A percentile compares a stretch with the other conserved stretches of the same genome.
phyloP scores from a whole-genome alignment of 2,113 vertebrate species.

The Bubo bubo region DNA sequence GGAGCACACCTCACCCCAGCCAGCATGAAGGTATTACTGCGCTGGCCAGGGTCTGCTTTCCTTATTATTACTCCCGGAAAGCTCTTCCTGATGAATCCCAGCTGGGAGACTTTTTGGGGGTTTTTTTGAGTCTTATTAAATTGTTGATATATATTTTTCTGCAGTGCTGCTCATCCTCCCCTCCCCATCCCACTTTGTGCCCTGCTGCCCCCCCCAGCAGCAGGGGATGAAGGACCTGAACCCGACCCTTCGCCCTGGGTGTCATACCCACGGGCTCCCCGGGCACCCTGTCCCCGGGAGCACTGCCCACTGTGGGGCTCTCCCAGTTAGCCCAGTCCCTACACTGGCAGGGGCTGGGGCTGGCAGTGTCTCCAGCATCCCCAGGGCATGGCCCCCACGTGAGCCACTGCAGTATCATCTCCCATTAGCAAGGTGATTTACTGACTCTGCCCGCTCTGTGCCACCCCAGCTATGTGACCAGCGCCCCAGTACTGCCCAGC shows the following conservation, averaged over 20 bases:
- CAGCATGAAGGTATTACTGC: neutral
- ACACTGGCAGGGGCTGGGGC: neutral
- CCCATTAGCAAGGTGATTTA: neutral
- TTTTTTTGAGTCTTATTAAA: neutral
- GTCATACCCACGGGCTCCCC: neutral
- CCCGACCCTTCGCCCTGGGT: neutral
- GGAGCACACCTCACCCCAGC: neutral
- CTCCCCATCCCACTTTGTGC: neutral
- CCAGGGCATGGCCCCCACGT: accelerated
- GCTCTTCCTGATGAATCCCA: conserved; percentile 35
- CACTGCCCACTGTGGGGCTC: neutral
- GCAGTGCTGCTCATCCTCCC: neutral
- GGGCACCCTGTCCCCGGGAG: neutral
- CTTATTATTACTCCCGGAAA: neutral
- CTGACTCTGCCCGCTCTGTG: accelerated
- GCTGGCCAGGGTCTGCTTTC: neutral
- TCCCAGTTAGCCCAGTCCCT: neutral
- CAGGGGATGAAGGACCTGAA: neutral
- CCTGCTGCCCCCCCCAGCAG: neutral
- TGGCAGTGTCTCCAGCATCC: neutral
- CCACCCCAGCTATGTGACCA: neutral
- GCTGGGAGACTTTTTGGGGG: neutral
- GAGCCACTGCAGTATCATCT: neutral
- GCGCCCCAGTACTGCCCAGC: neutral
- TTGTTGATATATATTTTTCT: neutral